These are phyloP conservation scores for Ceyx melanurus DNA, from an alignment of 2,113 vertebrate genomes.

Conservation along the genomic window DNA sequence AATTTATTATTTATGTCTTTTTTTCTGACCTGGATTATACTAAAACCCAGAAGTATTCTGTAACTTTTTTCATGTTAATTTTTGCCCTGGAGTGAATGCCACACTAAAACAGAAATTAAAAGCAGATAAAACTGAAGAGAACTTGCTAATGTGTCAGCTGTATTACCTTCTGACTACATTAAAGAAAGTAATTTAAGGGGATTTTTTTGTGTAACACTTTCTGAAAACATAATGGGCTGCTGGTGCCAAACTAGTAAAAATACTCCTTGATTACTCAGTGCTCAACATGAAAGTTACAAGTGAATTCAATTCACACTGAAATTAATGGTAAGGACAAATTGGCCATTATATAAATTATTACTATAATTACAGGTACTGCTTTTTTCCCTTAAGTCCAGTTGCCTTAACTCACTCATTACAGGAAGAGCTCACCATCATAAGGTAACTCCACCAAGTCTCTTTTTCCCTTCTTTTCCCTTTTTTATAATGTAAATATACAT, in stretches of 20 bases:
- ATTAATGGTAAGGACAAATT: neutral
- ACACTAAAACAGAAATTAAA: neutral
- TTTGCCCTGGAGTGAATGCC: neutral
- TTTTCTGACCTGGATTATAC: neutral
- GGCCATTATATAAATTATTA: neutral
- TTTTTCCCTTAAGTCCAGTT: slow-evolving; percentile 47
- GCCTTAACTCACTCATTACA: slow-evolving; percentile 40
- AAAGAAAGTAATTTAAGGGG: neutral
- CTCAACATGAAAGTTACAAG: neutral
- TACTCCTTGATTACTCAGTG: neutral
- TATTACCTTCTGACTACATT: neutral
- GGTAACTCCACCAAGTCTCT: slow-evolving; percentile 72
- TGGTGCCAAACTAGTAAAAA: neutral
- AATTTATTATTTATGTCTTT: neutral
- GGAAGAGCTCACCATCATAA: slow-evolving; percentile 69
- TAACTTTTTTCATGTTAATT: neutral
- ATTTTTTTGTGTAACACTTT: neutral
- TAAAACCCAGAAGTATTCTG: neutral
- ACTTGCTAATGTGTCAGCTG: neutral
- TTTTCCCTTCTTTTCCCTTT: neutral
- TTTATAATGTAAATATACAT: neutral
- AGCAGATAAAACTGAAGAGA: neutral
- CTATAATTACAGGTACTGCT: slow-evolving; percentile 53
- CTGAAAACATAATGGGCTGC: neutral
- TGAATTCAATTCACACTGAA: neutral